These are phyloP conservation scores for Montipora cactus DNA, from an alignment of 64 coral and sea anemone genomes.

Conservation along the genomic window DNA sequence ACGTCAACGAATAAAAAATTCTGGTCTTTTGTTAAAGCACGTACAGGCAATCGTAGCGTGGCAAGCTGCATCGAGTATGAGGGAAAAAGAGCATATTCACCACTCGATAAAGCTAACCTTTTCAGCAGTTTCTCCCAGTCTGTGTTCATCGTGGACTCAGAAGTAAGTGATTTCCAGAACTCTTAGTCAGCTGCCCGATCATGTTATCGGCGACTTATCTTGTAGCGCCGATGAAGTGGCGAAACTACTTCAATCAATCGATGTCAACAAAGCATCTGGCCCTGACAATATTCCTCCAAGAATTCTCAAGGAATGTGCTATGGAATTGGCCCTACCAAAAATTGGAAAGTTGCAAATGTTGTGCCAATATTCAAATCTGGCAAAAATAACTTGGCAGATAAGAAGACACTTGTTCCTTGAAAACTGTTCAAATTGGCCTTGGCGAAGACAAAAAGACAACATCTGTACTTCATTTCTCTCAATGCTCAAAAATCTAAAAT, in stretches of 20 bases:
- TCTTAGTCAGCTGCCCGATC: not conserved
- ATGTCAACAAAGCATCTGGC: conserved; percentile 31
- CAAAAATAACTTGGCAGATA: no score
- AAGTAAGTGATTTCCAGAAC: not conserved
- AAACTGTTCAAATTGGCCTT: no score
- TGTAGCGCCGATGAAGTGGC: conserved; percentile 43
- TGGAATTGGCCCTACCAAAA: conserved; percentile 20
- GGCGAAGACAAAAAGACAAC: no score
- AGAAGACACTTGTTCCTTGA: no score
- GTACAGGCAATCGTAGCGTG: conserved; percentile 21
- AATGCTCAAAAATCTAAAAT: no score
- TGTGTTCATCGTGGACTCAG: conserved; percentile 23
- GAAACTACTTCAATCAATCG: conserved; percentile 30
- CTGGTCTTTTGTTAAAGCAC: conserved; percentile 43
- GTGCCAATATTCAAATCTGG: conserved; percentile 35
- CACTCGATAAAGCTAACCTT: conserved; percentile 32
- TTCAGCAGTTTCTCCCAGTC: conserved; percentile 32
- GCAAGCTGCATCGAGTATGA: conserved; percentile 33
- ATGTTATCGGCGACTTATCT: conserved; percentile 28
- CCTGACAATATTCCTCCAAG: conserved; percentile 41
- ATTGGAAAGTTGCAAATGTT: conserved; percentile 58
- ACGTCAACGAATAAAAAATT: conserved; percentile 51
- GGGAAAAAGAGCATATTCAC: conserved; percentile 10
- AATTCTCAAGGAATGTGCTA: conserved; percentile 42
- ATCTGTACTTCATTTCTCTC: no score